Base-by-base conservation (phyloP, 2,888 invertebrate genomes). In the Diarsia rubi region DNA sequence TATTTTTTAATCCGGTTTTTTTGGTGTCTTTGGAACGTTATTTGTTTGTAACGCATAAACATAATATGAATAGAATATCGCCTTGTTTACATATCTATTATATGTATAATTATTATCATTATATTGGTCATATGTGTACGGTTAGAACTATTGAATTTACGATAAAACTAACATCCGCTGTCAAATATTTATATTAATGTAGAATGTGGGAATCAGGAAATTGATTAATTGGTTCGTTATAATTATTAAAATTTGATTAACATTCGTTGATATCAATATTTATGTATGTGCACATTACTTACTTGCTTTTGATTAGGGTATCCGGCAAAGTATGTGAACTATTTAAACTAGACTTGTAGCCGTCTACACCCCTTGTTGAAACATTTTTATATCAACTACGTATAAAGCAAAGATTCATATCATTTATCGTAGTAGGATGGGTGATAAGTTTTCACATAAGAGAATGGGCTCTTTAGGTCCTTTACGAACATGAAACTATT, bases 191-290 rank as follows among this genome's bases (percentile, higher is more conserved):
- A 86, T 86, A 88, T 84, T 82, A 84, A 91, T 87, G 60, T 89
- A 79, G 89, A 92, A 88, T 92, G 94, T 94, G 95, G 90, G 94
- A 94, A 92, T 90, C 86, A 83, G 83, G 87, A 86, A 85, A 89
- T 86, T 85, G 68, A 87, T 88, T 82, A 81, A 82, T 83, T 82
- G 14, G 65, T 79, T 44, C 31, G 31, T 60, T 24, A 64, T 72
- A 59, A 60, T 57, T 68, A 59, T 63, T 24, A 54, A 52, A 45
- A 31, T 69, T 75, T 66, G 37, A 24, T 24, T 11, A 49, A 57
- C 66, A 37, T 57, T 45, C 14, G 42, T 74, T 59, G 54, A 45
- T 80, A 54, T 49, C 45, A 24, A 47, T 49, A 27, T 47, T 14
- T 63, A 45, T 31, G 12, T 9, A 37, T 37, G 37, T 37, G 6